Evolutionary conservation across 2,797 vertebrate species (phyloP).

Genomic region (Sebastes dallii): DNA sequence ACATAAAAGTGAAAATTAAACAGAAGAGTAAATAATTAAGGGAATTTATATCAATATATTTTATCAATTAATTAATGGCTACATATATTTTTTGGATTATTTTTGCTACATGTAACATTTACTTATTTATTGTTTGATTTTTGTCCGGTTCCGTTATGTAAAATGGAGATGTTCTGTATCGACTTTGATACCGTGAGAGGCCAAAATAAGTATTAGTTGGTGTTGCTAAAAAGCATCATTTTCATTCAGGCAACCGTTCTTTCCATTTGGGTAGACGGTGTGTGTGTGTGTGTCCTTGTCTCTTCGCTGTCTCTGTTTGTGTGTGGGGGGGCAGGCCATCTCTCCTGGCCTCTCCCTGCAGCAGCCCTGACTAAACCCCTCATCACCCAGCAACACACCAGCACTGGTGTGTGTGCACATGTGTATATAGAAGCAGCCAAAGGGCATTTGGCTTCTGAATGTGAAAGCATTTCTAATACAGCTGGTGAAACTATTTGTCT

Average conservation of each 20-base stretch:
- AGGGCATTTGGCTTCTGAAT: neutral
- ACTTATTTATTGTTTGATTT: too few relatives aligned
- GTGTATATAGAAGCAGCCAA: neutral
- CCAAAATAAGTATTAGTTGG: neutral
- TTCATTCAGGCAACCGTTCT: neutral
- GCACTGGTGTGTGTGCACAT: neutral
- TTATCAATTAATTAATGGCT: too few relatives aligned
- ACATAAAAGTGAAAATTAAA: too few relatives aligned
- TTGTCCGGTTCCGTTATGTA: neutral
- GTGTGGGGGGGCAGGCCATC: neutral
- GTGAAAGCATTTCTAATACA: neutral
- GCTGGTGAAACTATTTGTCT: neutral
- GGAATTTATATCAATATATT: too few relatives aligned
- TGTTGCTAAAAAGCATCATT: neutral
- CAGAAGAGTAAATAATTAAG: too few relatives aligned
- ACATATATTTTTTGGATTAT: too few relatives aligned
- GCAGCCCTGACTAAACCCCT: slow-evolving; percentile 34
- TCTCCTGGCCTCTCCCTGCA: slow-evolving; percentile 21
- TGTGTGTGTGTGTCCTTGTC: neutral
- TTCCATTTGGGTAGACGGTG: neutral
- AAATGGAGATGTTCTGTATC: neutral
- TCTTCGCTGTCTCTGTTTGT: too few relatives aligned
- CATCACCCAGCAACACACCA: slow-evolving; percentile 2
- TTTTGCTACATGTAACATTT: too few relatives aligned
- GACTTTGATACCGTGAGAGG: neutral